phyloP scores from a whole-genome alignment of 2,113 vertebrate genomes.

The Oreochromis aureus region DNA sequence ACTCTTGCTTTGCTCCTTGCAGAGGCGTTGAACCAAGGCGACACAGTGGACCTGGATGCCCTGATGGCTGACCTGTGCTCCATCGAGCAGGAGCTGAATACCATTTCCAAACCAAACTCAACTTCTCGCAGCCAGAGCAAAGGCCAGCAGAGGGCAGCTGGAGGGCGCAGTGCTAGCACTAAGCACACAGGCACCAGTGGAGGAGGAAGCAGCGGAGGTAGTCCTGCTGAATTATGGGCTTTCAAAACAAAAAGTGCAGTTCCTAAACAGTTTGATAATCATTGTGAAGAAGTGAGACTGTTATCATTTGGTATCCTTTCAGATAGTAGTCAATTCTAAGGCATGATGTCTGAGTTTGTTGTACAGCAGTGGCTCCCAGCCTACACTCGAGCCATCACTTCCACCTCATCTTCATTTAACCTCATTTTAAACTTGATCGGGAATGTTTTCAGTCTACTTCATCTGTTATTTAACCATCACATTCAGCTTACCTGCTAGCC shows the following conservation, averaged over 20 bases:
- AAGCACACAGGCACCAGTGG: conserved; percentile 68
- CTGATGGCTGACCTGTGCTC: conserved; percentile 98
- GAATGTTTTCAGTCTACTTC: neutral
- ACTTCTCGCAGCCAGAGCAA: conserved; percentile 71
- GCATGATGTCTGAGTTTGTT: neutral
- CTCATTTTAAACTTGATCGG: neutral
- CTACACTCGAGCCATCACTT: neutral
- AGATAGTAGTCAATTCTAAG: accelerated
- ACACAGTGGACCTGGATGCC: conserved; percentile 93
- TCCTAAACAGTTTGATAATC: neutral
- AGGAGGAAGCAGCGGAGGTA: conserved; percentile 75
- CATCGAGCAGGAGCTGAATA: conserved; percentile 95
- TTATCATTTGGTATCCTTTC: neutral
- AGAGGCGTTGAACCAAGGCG: conserved; percentile 97
- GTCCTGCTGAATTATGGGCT: neutral
- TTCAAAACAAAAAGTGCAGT: neutral
- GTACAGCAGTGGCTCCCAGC: neutral
- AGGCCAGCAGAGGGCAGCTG: conserved; percentile 71
- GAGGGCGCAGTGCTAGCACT: conserved; percentile 76
- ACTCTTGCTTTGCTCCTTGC: conserved; percentile 14
- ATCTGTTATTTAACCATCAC: neutral
- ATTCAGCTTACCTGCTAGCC: neutral
- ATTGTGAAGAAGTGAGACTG: neutral
- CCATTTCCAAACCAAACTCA: conserved; percentile 85
- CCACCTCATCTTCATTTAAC: neutral